Conservation (phyloP, 2,113 vertebrate species). For the Sceloporus undulatus region DNA sequence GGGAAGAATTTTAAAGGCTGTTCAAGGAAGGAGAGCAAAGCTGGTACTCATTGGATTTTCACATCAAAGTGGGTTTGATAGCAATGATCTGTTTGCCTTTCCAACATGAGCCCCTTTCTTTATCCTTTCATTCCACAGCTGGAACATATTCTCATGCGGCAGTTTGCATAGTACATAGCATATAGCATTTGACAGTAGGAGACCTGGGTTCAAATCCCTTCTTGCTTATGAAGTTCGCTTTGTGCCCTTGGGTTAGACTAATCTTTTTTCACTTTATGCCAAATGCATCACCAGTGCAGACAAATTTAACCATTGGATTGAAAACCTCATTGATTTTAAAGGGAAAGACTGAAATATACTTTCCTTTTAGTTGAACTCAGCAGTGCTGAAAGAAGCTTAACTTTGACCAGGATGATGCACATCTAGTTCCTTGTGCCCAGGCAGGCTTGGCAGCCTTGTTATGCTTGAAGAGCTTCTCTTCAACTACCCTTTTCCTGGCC, state of each 20-base stretch:
- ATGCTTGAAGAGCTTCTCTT: too few species aligned
- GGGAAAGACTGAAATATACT: too few species aligned
- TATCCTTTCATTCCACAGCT: constrained; percentile 43
- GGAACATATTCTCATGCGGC: constrained; percentile 45
- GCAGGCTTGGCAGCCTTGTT: too few species aligned
- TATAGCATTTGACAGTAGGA: constrained; percentile 6
- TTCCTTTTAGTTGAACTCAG: too few species aligned
- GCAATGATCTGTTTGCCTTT: constrained; percentile 66
- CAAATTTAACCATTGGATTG: too few species aligned
- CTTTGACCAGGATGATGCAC: too few species aligned
- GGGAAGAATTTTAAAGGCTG: constrained; percentile 35
- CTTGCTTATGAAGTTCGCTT: background rate
- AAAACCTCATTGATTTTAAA: too few species aligned
- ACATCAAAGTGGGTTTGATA: constrained; percentile 66
- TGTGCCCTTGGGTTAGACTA: background rate
- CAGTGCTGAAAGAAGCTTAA: too few species aligned
- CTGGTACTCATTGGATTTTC: constrained; percentile 45
- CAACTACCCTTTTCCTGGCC: too few species aligned
- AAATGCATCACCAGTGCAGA: too few species aligned
- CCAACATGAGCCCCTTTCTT: constrained; percentile 44
- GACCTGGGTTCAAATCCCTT: background rate
- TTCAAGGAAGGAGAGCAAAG: constrained; percentile 53
- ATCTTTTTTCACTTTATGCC: background rate
- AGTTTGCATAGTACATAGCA: background rate
- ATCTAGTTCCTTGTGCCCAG: too few species aligned